Evolutionary conservation across 2,888 invertebrate species (phyloP).

Genomic region (Morpho deidamia): DNA sequence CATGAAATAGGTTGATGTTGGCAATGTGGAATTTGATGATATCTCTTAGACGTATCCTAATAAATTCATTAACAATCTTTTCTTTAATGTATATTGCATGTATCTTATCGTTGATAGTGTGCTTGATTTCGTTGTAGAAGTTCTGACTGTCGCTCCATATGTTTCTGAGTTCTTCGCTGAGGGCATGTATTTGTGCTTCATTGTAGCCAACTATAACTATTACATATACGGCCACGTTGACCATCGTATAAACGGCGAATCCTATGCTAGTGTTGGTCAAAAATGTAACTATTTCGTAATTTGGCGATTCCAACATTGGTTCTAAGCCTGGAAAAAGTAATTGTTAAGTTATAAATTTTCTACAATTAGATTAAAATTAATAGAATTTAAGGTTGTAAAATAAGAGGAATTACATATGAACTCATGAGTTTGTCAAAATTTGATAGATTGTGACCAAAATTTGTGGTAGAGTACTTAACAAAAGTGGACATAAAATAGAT

Average conservation of each 20-base stretch:
- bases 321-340: constrained; percentile 6
- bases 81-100: constrained; percentile 7
- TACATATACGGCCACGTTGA: constrained; percentile 38
- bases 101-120: constrained; percentile 1
- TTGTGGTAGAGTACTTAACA: too few relatives aligned
- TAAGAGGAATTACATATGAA: too few relatives aligned
- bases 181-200: constrained; percentile 45
- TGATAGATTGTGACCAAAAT: too few relatives aligned
- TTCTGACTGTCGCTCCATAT: constrained; percentile 40
- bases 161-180: constrained; percentile 40
- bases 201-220: constrained; percentile 43
- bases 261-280: constrained; percentile 1
- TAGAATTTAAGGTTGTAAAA: too few relatives aligned
- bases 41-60: constrained; percentile 32
- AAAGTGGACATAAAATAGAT: too few relatives aligned
- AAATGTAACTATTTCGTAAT: constrained; percentile 14
- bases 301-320: constrained; percentile 14
- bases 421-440: too few relatives aligned
- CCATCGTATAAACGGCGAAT: constrained; percentile 32
- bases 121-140: constrained; percentile 12
- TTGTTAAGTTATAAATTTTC: not conserved
- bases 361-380: too few relatives aligned
- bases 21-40: constrained; percentile 38
- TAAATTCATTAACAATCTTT: constrained; percentile 32
- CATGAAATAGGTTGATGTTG: constrained; percentile 33